Conservation (phyloP, 2,113 vertebrate species). For the Paradoxurus hermaphroditus region DNA sequence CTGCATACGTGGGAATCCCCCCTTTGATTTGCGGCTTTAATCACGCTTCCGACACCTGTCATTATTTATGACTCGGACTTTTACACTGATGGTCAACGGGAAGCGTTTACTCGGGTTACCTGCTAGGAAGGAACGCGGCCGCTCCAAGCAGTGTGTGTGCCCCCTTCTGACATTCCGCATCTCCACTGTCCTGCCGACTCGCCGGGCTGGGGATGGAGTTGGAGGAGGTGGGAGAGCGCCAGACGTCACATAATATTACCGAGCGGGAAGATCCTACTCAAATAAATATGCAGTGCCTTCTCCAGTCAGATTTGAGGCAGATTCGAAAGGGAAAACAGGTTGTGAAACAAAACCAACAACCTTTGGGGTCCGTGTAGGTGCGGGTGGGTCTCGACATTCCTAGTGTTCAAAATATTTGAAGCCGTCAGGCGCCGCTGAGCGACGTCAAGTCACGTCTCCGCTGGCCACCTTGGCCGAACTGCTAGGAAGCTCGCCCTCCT, state of each 20-base stretch:
- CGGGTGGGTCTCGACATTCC: neutral
- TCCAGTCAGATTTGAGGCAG: neutral
- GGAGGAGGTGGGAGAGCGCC: neutral
- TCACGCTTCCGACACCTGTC: slow-evolving; percentile 48
- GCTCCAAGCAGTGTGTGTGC: neutral
- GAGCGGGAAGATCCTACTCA: neutral
- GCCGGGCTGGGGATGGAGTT: neutral
- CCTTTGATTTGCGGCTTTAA: slow-evolving; percentile 63
- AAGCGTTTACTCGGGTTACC: neutral
- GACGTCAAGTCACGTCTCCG: neutral
- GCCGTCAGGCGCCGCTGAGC: neutral
- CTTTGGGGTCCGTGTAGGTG: neutral
- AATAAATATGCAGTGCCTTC: neutral
- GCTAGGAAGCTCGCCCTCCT: neutral
- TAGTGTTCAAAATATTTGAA: neutral
- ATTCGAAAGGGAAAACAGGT: neutral
- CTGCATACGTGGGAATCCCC: slow-evolving; percentile 31
- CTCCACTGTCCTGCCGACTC: neutral
- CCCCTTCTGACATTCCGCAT: neutral
- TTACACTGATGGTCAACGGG: neutral
- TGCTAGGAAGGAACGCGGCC: neutral
- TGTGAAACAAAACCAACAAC: neutral
- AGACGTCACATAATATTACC: neutral
- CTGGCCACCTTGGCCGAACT: neutral
- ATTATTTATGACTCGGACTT: slow-evolving; percentile 57